Conservation (phyloP, 2,797 vertebrate species). For the Oophaga sylvatica region DNA sequence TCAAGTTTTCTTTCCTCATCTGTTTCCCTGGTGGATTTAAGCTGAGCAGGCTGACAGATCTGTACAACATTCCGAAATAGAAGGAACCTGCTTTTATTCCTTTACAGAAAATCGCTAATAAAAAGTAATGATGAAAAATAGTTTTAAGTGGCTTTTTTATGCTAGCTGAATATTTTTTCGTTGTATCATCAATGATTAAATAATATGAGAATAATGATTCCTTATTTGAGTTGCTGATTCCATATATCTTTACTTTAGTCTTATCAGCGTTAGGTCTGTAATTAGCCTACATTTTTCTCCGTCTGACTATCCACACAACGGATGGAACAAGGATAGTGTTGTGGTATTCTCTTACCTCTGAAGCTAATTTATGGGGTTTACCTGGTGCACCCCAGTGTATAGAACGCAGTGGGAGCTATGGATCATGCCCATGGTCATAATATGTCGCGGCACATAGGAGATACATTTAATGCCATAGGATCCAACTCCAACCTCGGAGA, state of each 20-base stretch:
- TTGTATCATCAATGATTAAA: neutral
- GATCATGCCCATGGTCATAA: too few relatives aligned
- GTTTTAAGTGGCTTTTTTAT: neutral
- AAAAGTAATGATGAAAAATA: neutral
- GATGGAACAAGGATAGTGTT: too few relatives aligned
- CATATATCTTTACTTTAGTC: too few relatives aligned
- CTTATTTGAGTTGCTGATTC: neutral
- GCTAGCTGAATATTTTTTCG: neutral
- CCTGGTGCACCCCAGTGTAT: too few relatives aligned
- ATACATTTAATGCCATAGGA: too few relatives aligned
- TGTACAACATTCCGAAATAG: conserved; percentile 19
- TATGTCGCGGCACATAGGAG: too few relatives aligned
- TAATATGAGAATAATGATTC: neutral
- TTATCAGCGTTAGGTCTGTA: neutral
- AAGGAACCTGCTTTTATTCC: conserved; percentile 19
- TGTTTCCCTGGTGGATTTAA: conserved; percentile 15
- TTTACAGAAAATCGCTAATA: neutral
- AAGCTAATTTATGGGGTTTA: too few relatives aligned
- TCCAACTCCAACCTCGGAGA: too few relatives aligned
- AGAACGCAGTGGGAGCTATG: too few relatives aligned
- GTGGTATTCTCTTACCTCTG: too few relatives aligned
- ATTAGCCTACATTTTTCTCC: too few relatives aligned
- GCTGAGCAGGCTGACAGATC: conserved; percentile 25
- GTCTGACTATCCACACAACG: too few relatives aligned
- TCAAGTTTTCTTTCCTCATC: conserved; percentile 37